A percentile compares a stretch with the other conserved stretches of the same genome.
Conservation (phyloP, 2,113 vertebrate species). For the Pipa parva region DNA sequence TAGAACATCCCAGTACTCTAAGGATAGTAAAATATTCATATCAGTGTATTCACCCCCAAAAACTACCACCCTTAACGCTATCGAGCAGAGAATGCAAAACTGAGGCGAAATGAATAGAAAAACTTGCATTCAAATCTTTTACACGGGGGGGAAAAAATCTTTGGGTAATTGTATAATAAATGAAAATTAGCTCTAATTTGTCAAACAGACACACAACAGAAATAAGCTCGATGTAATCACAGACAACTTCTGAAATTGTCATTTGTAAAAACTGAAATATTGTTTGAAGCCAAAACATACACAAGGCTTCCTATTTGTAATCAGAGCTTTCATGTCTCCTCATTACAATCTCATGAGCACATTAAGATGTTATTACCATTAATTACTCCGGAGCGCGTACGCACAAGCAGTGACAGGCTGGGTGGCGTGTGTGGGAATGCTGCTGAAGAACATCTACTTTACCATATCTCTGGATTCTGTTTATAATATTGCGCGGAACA, state of each 20-base stretch:
- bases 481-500: not conserved
- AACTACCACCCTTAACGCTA: not conserved
- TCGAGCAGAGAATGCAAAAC: not conserved
- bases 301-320: conserved; percentile 80
- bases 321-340: conserved; percentile 83
- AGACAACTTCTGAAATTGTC: conserved; percentile 78
- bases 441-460: conserved; percentile 78
- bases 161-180: not conserved
- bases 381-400: conserved; percentile 80
- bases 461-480: conserved; percentile 4
- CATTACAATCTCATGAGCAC: conserved; percentile 84
- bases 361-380: conserved; percentile 87
- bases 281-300: conserved; percentile 79
- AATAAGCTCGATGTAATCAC: conserved; percentile 73
- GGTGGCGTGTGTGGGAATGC: conserved; percentile 53
- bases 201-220: conserved; percentile 55
- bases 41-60: no score
- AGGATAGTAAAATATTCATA: no score
- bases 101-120: no score
- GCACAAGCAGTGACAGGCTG: conserved; percentile 73
- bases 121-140: no score
- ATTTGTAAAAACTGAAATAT: conserved; percentile 77
- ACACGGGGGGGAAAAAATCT: not conserved
- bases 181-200: conserved; percentile 64
- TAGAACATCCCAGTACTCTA: no score